Evolutionary conservation across 2,888 invertebrate genomes (phyloP).

Genomic region (Netelia fuscicornis): DNA sequence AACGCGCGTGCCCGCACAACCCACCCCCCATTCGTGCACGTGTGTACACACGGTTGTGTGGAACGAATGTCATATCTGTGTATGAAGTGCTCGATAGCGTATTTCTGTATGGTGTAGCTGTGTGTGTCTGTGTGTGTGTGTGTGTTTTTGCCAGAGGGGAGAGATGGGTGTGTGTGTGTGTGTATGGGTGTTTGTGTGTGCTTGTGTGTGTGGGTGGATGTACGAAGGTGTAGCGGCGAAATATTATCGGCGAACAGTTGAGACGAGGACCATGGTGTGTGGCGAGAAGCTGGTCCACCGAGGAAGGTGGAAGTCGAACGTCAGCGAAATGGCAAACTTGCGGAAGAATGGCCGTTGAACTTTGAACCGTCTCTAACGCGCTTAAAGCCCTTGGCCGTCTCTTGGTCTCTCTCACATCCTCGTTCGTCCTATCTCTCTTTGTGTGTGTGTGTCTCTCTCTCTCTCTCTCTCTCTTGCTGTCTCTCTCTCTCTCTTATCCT

Average conservation of each 20-base stretch:
- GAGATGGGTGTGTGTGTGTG: neutral
- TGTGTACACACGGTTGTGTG: no score
- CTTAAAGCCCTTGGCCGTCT: slow-evolving; percentile 49
- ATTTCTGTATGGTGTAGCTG: no score
- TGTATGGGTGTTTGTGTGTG: neutral
- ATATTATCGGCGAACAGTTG: slow-evolving; percentile 67
- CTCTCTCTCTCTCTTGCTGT: neutral
- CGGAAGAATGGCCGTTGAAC: slow-evolving; percentile 70
- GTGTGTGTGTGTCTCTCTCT: neutral
- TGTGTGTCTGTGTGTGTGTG: neutral
- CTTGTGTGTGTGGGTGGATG: neutral
- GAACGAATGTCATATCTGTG: no score
- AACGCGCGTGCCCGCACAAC: no score
- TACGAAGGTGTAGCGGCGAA: slow-evolving; percentile 59
- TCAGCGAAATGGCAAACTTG: slow-evolving; percentile 73
- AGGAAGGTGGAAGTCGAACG: slow-evolving; percentile 65
- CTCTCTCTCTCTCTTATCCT: neutral
- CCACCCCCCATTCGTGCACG: no score
- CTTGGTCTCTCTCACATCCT: neutral
- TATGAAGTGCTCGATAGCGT: no score
- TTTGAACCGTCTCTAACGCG: slow-evolving; percentile 71
- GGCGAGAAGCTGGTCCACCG: slow-evolving; percentile 25
- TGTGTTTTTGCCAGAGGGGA: neutral
- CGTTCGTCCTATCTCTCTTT: neutral
- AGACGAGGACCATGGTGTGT: slow-evolving; percentile 10